Percentiles rank a stretch among this genome's conserved stretches.
Evolutionary conservation across 2,797 vertebrate genomes (phyloP).

Genomic region (Aphelocoma californica): DNA sequence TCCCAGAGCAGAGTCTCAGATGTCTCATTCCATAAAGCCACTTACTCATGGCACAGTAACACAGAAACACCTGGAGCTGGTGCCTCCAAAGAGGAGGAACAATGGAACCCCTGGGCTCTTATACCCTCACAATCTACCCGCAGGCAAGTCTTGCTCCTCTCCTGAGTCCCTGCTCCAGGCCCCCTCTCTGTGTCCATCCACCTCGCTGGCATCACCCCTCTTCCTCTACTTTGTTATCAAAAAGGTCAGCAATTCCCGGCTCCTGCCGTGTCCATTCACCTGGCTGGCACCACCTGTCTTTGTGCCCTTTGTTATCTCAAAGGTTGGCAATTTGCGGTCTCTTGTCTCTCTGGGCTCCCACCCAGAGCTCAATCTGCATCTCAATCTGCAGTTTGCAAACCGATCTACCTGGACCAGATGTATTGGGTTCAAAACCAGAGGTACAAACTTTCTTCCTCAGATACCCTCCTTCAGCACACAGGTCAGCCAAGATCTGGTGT

Average conservation of each 20-base stretch:
- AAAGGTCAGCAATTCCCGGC: not conserved
- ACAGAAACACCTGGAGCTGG: not conserved
- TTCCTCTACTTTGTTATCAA: not conserved
- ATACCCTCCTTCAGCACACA: not conserved
- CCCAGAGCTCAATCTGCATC: not conserved
- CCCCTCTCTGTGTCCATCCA: not conserved
- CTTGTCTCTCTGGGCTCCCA: no score
- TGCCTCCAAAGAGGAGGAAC: not conserved
- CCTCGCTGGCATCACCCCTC: not conserved
- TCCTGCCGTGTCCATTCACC: not conserved
- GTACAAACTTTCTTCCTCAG: not conserved
- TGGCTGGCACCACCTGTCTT: not conserved
- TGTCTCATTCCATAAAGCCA: not conserved
- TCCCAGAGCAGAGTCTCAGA: not conserved
- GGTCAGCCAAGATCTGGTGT: not conserved
- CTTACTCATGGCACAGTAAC: not conserved
- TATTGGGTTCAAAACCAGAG: not conserved
- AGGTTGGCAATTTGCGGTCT: not conserved
- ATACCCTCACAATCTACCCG: not conserved
- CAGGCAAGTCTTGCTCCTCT: fast-evolving
- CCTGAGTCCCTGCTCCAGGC: not conserved
- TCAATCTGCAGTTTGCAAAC: not conserved
- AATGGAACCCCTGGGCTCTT: not conserved
- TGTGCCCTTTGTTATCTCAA: not conserved
- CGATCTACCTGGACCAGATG: not conserved